Percentiles rank a stretch among this genome's conserved stretches.
Evolutionary conservation across 2,113 vertebrate genomes (phyloP).

Genomic region (Psammodynastes pulverulentus): DNA sequence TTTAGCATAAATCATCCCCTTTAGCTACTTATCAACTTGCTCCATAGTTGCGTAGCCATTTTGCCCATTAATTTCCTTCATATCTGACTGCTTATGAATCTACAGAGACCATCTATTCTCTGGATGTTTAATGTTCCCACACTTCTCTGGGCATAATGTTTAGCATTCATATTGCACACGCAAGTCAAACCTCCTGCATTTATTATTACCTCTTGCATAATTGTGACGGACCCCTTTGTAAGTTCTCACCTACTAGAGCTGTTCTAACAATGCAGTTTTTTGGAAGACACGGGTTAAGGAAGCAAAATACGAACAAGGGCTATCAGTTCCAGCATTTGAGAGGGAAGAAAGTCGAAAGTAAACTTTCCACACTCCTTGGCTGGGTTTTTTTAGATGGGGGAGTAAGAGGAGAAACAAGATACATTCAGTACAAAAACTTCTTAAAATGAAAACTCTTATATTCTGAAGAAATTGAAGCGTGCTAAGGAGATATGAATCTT

Average conservation of each 20-base stretch:
- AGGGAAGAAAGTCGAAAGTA: background rate
- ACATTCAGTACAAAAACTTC: constrained; percentile 18
- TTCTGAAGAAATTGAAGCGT: constrained; percentile 15
- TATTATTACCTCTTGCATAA: background rate
- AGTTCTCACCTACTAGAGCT: background rate
- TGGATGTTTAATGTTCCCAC: constrained; percentile 37
- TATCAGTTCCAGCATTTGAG: background rate
- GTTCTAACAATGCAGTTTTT: no score
- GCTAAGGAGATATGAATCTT: background rate
- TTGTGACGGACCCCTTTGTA: background rate
- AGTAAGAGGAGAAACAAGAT: background rate
- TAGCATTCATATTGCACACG: background rate
- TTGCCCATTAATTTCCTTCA: constrained; percentile 45
- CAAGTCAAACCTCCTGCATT: background rate
- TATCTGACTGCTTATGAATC: constrained; percentile 26
- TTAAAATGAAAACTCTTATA: background rate
- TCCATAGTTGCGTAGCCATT: constrained; percentile 53
- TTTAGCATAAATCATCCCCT: constrained; percentile 62
- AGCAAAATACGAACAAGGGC: background rate
- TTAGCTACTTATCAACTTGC: constrained; percentile 54
- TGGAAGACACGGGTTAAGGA: background rate
- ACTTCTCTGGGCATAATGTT: background rate
- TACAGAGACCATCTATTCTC: constrained; percentile 25
- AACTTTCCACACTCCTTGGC: background rate
- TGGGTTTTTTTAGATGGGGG: background rate